Conservation (phyloP, 2,113 vertebrate genomes). For the Podocnemis expansa region DNA sequence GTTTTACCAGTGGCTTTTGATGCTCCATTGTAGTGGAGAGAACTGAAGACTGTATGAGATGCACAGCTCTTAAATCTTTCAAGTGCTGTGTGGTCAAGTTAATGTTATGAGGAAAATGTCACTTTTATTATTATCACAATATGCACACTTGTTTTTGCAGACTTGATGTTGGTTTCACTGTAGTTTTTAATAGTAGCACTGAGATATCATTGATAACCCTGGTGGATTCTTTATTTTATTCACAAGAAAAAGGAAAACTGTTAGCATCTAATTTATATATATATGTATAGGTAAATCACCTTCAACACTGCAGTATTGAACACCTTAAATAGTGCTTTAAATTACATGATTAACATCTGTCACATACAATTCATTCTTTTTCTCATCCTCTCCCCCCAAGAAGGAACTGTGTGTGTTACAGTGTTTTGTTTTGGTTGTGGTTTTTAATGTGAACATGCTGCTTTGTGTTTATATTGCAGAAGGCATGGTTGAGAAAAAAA, state of each 20-base stretch:
- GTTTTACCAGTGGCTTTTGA: not conserved
- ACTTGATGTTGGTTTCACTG: fast-evolving
- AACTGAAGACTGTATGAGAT: not conserved
- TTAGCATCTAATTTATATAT: not conserved
- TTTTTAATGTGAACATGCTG: not conserved
- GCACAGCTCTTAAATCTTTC: not conserved
- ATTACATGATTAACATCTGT: not conserved
- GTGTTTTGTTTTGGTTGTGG: fast-evolving
- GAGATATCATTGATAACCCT: not conserved
- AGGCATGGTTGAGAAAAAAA: fast-evolving
- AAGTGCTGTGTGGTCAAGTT: not conserved
- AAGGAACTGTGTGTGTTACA: fast-evolving
- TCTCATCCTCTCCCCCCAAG: not conserved
- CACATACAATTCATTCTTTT: fast-evolving
- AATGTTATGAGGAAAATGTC: not conserved
- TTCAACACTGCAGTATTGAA: not conserved
- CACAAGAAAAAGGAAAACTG: not conserved
- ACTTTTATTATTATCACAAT: fast-evolving
- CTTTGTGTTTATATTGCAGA: not conserved
- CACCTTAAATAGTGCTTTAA: not conserved
- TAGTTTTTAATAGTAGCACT: not conserved
- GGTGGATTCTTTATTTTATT: not conserved
- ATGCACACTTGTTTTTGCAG: not conserved
- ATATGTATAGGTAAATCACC: not conserved
- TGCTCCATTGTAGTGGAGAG: too few species aligned